phyloP scores from a whole-genome alignment of 1,140 invertebrate species.

The Calycopis cecrops region DNA sequence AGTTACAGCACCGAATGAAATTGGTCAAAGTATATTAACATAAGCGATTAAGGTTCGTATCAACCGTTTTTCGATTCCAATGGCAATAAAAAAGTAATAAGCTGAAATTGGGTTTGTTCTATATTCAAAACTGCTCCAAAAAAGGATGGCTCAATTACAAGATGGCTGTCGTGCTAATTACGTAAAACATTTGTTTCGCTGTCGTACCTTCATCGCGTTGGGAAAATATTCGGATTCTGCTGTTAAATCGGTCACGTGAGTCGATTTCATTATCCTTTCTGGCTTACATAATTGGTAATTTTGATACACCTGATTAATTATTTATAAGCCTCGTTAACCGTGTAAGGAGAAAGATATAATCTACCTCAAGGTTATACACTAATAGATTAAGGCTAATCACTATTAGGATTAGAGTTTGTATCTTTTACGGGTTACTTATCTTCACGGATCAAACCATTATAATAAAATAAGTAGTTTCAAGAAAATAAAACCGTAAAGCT shows the following conservation, averaged over 20 bases:
- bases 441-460: no score
- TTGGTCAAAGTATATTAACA: constrained; percentile 1
- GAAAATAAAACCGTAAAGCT: no score
- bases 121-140: not conserved
- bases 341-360: no score
- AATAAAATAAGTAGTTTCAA: no score
- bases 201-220: constrained; percentile 16
- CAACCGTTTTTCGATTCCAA: constrained; percentile 8
- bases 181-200: constrained; percentile 13
- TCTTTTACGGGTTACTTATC: no score
- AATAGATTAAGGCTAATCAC: no score
- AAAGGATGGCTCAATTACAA: constrained; percentile 11
- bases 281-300: not conserved
- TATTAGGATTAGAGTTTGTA: no score
- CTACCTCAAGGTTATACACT: no score
- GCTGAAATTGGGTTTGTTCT: constrained; percentile 6
- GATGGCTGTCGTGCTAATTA: constrained; percentile 13
- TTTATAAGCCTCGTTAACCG: not conserved
- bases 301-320: not conserved
- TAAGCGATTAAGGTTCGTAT: not conserved
- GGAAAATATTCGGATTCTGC: constrained; percentile 8
- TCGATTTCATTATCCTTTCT: constrained; percentile 8
- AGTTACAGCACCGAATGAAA: not conserved
- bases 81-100: constrained; percentile 11
- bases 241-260: constrained; percentile 6